Base-by-base conservation (phyloP, 1,140 invertebrate species). In the Tenebrio molitor region DNA sequence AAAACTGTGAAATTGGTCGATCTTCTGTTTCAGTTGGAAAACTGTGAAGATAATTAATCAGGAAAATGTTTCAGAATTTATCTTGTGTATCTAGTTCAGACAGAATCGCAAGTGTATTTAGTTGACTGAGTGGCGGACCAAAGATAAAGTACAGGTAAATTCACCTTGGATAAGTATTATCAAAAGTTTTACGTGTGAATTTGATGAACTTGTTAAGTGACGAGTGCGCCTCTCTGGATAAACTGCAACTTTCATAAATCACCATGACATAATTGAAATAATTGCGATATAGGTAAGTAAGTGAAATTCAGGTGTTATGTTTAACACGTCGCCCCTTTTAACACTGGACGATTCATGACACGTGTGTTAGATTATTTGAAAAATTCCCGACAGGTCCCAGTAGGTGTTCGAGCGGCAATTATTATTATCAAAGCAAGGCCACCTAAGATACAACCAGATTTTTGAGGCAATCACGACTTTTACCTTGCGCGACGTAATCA, bases 21-120 rank as follows among this genome's bases (percentile, higher is more conserved):
- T 23, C 19, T 23, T 23, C 33, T 21, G n/a, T 70, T 42, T 21
- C 58, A 14, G 14, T 70, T 19, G 12, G 1, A 10, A 36, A 15
- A 1, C 16, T 58, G 68, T 70, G 21, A 41, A 19, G 7, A 12
- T 14, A 46, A 23, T 69, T 53, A 58, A 62, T 25, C 36, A 7
- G 21, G 46, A 62, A 62, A 70, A 70, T 29, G 6, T 36, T 21
- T 23, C 68, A 70, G 39, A 70, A 70, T 70, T 70, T 70, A 70
- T 70, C 50, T 58, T 67, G 46, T 69, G 75, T 67, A 76, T 72
- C 75, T 76, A 76, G 75, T 76, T 65, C 73, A 72, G 72, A 76
- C 72, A 72, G 36, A 74, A 76, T 76, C 71, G 74, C 74, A 72
- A 72, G 58, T 46, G 62, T 74, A 70, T 41, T 64, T 58, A 46